Percentiles rank a stretch among this genome's conserved stretches.
phyloP scores from a whole-genome alignment of 2,888 invertebrate species.

The Polymixis flavicincta region DNA sequence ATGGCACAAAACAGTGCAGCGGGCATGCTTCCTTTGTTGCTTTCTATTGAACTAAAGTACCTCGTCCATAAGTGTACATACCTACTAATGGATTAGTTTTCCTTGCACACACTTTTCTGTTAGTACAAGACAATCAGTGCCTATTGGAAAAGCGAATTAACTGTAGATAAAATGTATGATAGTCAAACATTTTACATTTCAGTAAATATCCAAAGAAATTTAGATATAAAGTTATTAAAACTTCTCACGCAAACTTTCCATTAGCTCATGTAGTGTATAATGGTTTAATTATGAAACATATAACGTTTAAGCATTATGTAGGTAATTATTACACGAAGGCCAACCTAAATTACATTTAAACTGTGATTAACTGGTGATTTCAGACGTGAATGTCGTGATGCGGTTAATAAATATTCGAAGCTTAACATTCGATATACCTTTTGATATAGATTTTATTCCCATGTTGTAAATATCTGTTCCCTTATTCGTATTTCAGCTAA shows the following conservation, averaged over 20 bases:
- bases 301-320: slow-evolving; percentile 2
- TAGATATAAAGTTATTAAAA: slow-evolving; percentile 4
- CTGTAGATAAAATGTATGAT: neutral
- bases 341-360: slow-evolving; percentile 6
- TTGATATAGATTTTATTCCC: neutral
- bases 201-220: neutral
- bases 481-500: neutral
- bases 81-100: slow-evolving; percentile 42
- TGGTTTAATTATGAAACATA: slow-evolving; percentile 13
- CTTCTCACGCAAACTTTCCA: slow-evolving; percentile 18
- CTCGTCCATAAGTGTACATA: slow-evolving; percentile 13
- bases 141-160: neutral
- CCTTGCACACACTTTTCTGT: neutral
- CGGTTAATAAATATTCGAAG: neutral
- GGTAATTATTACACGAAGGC: neutral
- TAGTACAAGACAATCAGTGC: neutral
- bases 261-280: neutral
- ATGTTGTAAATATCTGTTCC: neutral
- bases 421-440: neutral
- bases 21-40: slow-evolving; percentile 15
- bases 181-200: neutral
- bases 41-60: slow-evolving; percentile 17
- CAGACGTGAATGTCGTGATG: neutral
- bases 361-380: slow-evolving; percentile 4
- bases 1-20: slow-evolving; percentile 7